Percentiles rank a stretch among this genome's conserved stretches.
Conservation (phyloP, 1,140 invertebrate genomes). For the Pogonus chalceus region DNA sequence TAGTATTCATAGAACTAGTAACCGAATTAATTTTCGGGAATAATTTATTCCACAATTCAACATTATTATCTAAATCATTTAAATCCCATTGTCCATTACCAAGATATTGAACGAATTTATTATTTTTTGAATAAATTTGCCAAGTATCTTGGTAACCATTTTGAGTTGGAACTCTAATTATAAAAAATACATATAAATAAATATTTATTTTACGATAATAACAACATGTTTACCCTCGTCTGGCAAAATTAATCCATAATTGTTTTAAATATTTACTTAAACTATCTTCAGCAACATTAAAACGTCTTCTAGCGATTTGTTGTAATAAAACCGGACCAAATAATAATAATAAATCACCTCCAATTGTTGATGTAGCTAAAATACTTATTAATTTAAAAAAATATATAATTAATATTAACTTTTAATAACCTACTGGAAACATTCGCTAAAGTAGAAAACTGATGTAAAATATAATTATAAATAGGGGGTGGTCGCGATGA, state of each 20-base stretch:
- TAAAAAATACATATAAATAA: no score
- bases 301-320: constrained; percentile 44
- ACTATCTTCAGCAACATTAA: constrained; percentile 44
- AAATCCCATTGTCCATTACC: constrained; percentile 15
- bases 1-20: constrained; percentile 16
- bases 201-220: constrained; percentile 8
- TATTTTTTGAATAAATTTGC: constrained; percentile 43
- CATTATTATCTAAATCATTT: constrained; percentile 14
- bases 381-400: constrained; percentile 8
- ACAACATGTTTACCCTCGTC: constrained; percentile 40
- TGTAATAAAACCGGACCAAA: constrained; percentile 53
- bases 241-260: constrained; percentile 49
- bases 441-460: not conserved
- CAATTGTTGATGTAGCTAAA: constrained; percentile 28
- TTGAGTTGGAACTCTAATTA: constrained; percentile 39
- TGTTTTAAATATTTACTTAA: constrained; percentile 45
- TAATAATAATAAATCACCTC: constrained; percentile 51
- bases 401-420: not conserved
- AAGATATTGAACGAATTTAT: constrained; percentile 37
- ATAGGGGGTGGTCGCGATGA: constrained; percentile 16
- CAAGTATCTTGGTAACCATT: constrained; percentile 44
- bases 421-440: not conserved
- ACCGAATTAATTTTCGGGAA: constrained; percentile 21
- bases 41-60: constrained; percentile 26
- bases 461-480: constrained; percentile 23